phyloP scores from a whole-genome alignment of 35 echinoderm and acorn worm species.

The Chiridota heheva region DNA sequence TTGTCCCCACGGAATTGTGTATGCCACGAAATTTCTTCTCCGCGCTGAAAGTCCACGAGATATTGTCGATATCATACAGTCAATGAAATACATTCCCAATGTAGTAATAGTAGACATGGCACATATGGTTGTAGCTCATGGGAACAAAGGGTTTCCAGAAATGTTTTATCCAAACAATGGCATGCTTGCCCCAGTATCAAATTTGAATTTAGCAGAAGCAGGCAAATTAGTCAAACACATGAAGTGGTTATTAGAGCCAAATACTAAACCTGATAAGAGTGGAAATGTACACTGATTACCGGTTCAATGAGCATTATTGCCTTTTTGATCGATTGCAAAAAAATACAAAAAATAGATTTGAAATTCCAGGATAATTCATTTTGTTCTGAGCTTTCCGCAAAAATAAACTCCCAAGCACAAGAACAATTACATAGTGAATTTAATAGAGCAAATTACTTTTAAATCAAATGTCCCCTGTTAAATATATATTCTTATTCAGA shows the following conservation, averaged over 20 bases:
- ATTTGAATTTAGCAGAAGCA: background rate
- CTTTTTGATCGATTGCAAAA: background rate
- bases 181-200: background rate
- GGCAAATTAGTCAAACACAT: background rate
- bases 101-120: constrained; percentile 42
- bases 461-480: background rate
- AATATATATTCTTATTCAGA: background rate
- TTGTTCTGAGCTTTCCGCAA: background rate
- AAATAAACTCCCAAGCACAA: background rate
- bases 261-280: background rate
- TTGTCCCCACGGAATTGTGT: constrained; percentile 45
- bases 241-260: background rate
- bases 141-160: constrained; percentile 1
- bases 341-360: background rate
- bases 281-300: background rate
- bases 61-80: constrained; percentile 5
- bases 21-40: constrained; percentile 27
- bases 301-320: background rate
- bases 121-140: constrained; percentile 34
- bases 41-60: constrained; percentile 48
- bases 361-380: background rate
- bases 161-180: constrained; percentile 41
- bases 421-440: background rate
- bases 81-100: constrained; percentile 50
- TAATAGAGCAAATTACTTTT: background rate